phyloP scores from a whole-genome alignment of 2,888 invertebrate genomes.

The Caenorhabditis japonica region DNA sequence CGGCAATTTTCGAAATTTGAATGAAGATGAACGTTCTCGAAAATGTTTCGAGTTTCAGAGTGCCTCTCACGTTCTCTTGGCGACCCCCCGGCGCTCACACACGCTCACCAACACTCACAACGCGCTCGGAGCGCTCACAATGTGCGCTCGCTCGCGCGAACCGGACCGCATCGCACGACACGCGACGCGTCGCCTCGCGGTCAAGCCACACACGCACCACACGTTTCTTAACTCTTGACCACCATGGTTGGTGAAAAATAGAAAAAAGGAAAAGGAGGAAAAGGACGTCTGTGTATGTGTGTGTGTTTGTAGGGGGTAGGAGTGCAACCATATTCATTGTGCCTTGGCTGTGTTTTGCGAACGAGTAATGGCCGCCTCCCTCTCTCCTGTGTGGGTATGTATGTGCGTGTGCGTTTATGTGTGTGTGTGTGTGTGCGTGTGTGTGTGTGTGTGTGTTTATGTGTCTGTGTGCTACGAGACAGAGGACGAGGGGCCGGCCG shows the following conservation, averaged over 20 bases:
- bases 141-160: neutral
- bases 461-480: constrained; percentile 15
- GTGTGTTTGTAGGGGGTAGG: too few species aligned
- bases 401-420: neutral
- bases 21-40: neutral
- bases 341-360: constrained; percentile 6
- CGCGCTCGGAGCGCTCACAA: constrained; percentile 1
- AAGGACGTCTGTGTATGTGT: too few species aligned
- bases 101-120: neutral
- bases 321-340: too few species aligned
- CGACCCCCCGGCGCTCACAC: neutral
- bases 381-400: too few species aligned
- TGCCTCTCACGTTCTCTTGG: neutral
- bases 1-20: too few species aligned
- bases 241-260: too few species aligned
- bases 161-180: neutral
- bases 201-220: too few species aligned
- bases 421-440: constrained; percentile 19
- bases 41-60: constrained; percentile 1
- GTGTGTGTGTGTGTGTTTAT: constrained; percentile 13
- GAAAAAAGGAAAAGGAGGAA: too few species aligned
- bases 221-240: too few species aligned
- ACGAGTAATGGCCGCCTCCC: constrained; percentile 12
- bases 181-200: neutral
- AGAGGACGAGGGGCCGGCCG: constrained; percentile 44